Evolutionary conservation across 1,140 invertebrate genomes (phyloP).

Genomic region (Diplogasteroides magnus): DNA sequence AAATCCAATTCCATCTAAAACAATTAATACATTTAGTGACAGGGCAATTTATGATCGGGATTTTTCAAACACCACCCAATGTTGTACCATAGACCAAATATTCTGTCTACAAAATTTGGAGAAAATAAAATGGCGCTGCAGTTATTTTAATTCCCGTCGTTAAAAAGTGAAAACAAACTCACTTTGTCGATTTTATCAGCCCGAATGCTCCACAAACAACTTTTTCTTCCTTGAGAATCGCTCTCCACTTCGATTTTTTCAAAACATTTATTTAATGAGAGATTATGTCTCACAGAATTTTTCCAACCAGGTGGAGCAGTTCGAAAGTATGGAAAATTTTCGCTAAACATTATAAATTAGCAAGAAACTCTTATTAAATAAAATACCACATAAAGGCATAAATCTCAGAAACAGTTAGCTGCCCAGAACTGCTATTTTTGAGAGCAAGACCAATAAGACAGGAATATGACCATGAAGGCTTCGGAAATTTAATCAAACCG

Average conservation of each 20-base stretch:
- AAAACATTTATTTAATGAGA: slow-evolving; percentile 96
- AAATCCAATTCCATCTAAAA: too few relatives aligned
- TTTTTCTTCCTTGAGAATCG: neutral
- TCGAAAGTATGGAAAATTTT: slow-evolving; percentile 13
- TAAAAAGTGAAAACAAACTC: neutral
- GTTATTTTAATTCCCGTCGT: too few relatives aligned
- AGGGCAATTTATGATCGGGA: too few relatives aligned
- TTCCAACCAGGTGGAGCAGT: slow-evolving; percentile 55
- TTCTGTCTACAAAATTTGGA: too few relatives aligned
- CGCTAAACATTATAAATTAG: neutral
- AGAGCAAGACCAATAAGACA: neutral
- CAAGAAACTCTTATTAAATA: neutral
- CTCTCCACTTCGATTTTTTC: slow-evolving; percentile 69
- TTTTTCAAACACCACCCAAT: too few relatives aligned
- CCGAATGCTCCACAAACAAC: neutral
- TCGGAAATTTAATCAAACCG: too few relatives aligned
- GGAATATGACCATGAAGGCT: neutral
- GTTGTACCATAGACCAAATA: too few relatives aligned
- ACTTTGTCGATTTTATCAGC: neutral
- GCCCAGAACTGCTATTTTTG: neutral
- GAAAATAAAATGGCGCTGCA: too few relatives aligned
- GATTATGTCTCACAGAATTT: slow-evolving; percentile 92
- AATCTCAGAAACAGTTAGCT: neutral
- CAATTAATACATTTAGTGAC: too few relatives aligned
- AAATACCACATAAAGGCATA: neutral